phyloP scores from a whole-genome alignment of 2,888 invertebrate genomes.

The Calliopum simillimum region DNA sequence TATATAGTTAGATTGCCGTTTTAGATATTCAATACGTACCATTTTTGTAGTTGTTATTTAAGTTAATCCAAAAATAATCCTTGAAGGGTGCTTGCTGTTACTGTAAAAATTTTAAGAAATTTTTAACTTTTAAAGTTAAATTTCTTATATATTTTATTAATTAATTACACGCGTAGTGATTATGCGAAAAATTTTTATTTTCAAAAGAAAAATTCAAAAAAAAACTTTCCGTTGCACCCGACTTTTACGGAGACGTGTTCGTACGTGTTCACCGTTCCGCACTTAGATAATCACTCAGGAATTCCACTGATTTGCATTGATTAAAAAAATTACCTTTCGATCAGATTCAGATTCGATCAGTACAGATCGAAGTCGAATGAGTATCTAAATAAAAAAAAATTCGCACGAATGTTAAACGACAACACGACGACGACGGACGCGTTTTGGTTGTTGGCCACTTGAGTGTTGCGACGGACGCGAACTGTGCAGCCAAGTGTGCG shows the following conservation, averaged over 20 bases:
- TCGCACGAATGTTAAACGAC: constrained; percentile 23
- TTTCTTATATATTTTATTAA: not conserved
- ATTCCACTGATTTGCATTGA: constrained; percentile 55
- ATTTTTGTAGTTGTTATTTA: constrained; percentile 33
- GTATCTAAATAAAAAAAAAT: constrained; percentile 37
- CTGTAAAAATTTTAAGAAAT: constrained; percentile 20
- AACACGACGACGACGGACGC: not conserved
- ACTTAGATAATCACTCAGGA: constrained; percentile 59
- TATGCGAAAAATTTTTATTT: constrained; percentile 1
- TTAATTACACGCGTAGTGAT: not conserved
- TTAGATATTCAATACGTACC: constrained; percentile 26
- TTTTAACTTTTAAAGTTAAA: not conserved
- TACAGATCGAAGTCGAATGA: constrained; percentile 39
- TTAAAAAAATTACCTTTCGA: constrained; percentile 62
- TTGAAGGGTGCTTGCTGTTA: not conserved
- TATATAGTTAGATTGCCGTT: not conserved
- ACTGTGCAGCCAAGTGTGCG: not conserved
- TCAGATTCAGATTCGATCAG: constrained; percentile 50
- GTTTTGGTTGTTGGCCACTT: no score
- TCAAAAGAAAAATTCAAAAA: not conserved
- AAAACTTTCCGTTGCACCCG: constrained; percentile 13
- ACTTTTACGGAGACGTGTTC: not conserved
- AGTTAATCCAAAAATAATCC: constrained; percentile 41
- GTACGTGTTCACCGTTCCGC: constrained; percentile 55
- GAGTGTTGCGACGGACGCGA: not conserved